phyloP scores from a whole-genome alignment of 2,113 vertebrate genomes.

The Neopipo cinnamomea region DNA sequence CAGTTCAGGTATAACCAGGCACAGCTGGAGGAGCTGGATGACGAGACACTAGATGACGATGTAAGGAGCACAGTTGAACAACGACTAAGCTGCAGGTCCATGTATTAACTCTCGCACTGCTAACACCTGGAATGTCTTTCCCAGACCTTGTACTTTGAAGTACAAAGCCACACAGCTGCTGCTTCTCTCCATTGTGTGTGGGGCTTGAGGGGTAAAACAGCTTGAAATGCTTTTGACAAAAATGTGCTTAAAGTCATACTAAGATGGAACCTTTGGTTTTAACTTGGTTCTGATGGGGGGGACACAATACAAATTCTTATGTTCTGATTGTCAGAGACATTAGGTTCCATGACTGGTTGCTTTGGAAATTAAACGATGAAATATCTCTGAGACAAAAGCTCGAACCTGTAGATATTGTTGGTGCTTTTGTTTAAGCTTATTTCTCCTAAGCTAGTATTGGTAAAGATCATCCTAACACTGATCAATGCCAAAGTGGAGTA shows the following conservation, averaged over 20 bases:
- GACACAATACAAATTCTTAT: not conserved
- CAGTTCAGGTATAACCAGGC: conserved; percentile 98
- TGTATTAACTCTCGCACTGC: not conserved
- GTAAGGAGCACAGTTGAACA: conserved; percentile 75
- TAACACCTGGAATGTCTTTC: not conserved
- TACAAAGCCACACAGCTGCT: not conserved
- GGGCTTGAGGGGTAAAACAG: not conserved
- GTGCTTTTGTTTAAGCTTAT: not conserved
- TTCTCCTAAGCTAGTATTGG: not conserved
- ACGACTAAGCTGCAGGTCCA: not conserved
- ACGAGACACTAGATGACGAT: conserved; percentile 95
- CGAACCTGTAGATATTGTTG: not conserved
- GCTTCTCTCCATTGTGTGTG: not conserved
- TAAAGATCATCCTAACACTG: not conserved
- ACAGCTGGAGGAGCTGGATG: conserved; percentile 95
- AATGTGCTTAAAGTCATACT: not conserved
- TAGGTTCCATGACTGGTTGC: not conserved
- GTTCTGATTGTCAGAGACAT: not conserved
- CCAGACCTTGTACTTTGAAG: not conserved
- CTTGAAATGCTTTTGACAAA: not conserved
- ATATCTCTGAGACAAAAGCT: not conserved
- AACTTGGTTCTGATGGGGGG: not conserved
- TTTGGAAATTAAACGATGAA: not conserved
- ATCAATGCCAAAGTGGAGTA: not conserved
- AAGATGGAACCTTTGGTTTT: not conserved